phyloP scores from a whole-genome alignment of 2,113 vertebrate species.

The Pangasianodon gigas region DNA sequence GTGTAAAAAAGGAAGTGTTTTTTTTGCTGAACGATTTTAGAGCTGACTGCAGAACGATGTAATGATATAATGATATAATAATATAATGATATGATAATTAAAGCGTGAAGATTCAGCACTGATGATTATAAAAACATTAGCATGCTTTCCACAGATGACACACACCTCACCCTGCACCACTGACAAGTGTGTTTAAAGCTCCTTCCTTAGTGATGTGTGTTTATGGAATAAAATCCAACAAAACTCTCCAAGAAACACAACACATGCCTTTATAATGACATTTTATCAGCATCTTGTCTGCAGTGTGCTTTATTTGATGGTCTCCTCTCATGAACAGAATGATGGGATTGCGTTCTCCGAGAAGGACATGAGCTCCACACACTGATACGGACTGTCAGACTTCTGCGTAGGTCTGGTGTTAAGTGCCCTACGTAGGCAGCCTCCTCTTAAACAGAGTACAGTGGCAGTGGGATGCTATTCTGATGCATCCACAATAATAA shows the following conservation, averaged over 20 bases:
- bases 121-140: conserved; percentile 2
- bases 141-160: background rate
- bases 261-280: background rate
- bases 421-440: too few relatives aligned
- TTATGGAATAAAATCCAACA: background rate
- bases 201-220: background rate
- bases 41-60: background rate
- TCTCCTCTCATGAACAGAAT: background rate
- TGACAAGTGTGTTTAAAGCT: background rate
- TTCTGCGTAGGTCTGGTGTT: background rate
- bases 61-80: conserved; percentile 26
- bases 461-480: background rate
- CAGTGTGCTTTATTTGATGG: background rate
- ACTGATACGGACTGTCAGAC: background rate
- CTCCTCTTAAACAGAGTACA: background rate
- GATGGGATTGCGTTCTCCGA: background rate
- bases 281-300: background rate
- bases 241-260: background rate
- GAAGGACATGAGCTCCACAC: background rate
- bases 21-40: background rate
- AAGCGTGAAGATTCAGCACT: conserved; percentile 4
- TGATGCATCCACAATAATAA: background rate
- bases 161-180: background rate
- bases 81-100: conserved; percentile 9
- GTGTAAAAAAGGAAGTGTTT: background rate